These are phyloP conservation scores for Arizona elegans DNA, from an alignment of 2,113 vertebrate species.

Conservation along the genomic window DNA sequence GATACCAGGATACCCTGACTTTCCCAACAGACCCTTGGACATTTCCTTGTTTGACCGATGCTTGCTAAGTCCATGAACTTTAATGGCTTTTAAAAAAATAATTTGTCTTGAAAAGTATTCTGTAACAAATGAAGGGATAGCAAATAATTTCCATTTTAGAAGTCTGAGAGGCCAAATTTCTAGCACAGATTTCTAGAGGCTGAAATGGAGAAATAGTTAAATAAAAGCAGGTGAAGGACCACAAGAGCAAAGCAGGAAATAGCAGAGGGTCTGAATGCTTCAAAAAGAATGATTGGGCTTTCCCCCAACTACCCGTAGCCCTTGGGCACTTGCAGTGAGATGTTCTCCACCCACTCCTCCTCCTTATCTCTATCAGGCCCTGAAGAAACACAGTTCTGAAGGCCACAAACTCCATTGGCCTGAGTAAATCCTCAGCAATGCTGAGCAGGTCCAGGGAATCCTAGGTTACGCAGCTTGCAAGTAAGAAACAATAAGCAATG, in stretches of 20 bases:
- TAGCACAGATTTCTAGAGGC: slow-evolving; percentile 58
- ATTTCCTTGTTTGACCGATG: not conserved
- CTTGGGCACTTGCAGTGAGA: slow-evolving; percentile 31
- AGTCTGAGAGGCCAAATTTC: slow-evolving; percentile 30
- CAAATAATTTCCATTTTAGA: not conserved
- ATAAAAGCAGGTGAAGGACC: slow-evolving; percentile 72
- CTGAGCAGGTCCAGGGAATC: not conserved
- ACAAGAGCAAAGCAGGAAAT: slow-evolving; percentile 71
- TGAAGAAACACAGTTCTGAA: slow-evolving; percentile 14
- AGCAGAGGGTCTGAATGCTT: slow-evolving; percentile 69
- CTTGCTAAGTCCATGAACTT: not conserved
- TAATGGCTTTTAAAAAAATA: not conserved
- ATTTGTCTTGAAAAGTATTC: not conserved
- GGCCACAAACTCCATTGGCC: slow-evolving; percentile 44
- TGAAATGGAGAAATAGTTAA: slow-evolving; percentile 76
- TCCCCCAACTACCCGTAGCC: slow-evolving; percentile 56
- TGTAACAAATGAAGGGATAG: not conserved
- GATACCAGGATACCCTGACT: not conserved
- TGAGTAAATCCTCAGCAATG: slow-evolving; percentile 35
- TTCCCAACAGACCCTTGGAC: not conserved
- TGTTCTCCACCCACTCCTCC: accelerated
- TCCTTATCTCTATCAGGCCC: slow-evolving; percentile 24
- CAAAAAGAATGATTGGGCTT: slow-evolving; percentile 56
- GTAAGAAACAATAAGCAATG: slow-evolving; percentile 13
- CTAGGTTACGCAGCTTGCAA: slow-evolving; percentile 25